phyloP scores from a whole-genome alignment of 2,113 vertebrate species.

The Copsychus sechellarum region DNA sequence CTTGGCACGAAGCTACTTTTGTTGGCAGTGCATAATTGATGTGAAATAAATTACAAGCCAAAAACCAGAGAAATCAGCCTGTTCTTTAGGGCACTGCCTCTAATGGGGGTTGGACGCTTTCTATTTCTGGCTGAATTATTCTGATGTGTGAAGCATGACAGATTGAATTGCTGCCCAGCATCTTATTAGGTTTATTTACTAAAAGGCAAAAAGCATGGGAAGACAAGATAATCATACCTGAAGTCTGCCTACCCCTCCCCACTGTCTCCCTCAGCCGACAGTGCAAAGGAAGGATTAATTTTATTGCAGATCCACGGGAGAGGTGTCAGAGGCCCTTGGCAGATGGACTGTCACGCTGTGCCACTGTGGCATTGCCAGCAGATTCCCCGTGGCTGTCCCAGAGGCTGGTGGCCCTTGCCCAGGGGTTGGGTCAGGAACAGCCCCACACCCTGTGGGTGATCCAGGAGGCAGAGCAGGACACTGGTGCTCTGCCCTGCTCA shows the following conservation, averaged over 20 bases:
- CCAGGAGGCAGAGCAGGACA: not conserved
- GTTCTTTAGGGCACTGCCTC: slow-evolving; percentile 34
- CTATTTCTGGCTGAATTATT: slow-evolving; percentile 41
- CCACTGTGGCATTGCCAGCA: not conserved
- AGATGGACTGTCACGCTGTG: accelerated
- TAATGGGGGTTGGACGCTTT: slow-evolving; percentile 15
- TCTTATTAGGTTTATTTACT: slow-evolving; percentile 67
- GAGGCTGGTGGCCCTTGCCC: accelerated
- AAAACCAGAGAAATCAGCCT: slow-evolving; percentile 12
- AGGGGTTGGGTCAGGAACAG: accelerated
- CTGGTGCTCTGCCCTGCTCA: not conserved
- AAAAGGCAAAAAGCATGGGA: slow-evolving; percentile 22
- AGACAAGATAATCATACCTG: not conserved
- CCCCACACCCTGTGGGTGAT: accelerated
- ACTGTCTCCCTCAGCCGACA: not conserved
- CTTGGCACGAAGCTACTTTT: not conserved
- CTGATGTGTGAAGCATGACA: slow-evolving; percentile 43
- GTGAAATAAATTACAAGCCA: slow-evolving; percentile 29
- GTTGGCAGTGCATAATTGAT: slow-evolving; percentile 44
- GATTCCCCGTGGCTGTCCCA: not conserved
- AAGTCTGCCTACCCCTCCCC: not conserved
- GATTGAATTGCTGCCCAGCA: slow-evolving; percentile 48
- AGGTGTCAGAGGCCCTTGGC: not conserved
- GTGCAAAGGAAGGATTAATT: not conserved
- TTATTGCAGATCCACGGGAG: not conserved